A percentile compares a stretch with the other conserved stretches of the same genome.
Conservation (phyloP, 2,113 vertebrate genomes). For the Thermophis baileyi region DNA sequence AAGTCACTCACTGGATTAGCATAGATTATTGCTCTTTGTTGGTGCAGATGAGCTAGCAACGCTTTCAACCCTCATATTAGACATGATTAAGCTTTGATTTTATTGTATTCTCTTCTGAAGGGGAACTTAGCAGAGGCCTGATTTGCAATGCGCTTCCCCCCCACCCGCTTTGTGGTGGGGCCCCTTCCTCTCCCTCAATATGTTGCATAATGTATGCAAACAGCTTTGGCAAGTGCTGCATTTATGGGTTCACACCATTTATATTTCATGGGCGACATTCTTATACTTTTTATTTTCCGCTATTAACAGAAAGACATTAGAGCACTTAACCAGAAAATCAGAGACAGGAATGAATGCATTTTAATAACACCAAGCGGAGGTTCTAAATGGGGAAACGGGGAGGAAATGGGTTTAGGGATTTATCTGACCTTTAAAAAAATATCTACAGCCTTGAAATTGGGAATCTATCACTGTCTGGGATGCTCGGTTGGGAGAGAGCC, state of each 20-base stretch:
- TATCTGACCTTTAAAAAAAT: background rate
- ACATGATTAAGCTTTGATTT: constrained; percentile 13
- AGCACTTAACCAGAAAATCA: constrained; percentile 32
- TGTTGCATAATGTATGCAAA: constrained; percentile 22
- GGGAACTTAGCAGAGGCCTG: background rate
- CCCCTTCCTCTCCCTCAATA: constrained; percentile 1
- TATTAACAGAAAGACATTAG: constrained; percentile 20
- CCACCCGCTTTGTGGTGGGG: background rate
- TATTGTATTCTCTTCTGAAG: constrained; percentile 13
- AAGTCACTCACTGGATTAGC: background rate
- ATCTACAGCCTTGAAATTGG: background rate
- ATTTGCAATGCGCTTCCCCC: background rate
- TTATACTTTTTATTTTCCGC: constrained; percentile 14
- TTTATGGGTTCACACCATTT: constrained; percentile 15
- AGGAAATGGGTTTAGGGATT: background rate
- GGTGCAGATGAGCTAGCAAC: background rate
- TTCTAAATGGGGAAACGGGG: background rate
- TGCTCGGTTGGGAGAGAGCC: background rate
- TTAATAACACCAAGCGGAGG: background rate
- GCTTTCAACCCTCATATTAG: background rate
- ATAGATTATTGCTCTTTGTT: background rate
- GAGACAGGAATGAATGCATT: constrained; percentile 3
- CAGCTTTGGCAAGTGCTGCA: constrained; percentile 14
- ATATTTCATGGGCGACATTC: constrained; percentile 9
- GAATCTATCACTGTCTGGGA: background rate